Percentiles rank a stretch among this genome's conserved stretches.
These are phyloP conservation scores for Ditylenchus weischeri DNA, from an alignment of 2,888 invertebrate species.

Conservation along the genomic window DNA sequence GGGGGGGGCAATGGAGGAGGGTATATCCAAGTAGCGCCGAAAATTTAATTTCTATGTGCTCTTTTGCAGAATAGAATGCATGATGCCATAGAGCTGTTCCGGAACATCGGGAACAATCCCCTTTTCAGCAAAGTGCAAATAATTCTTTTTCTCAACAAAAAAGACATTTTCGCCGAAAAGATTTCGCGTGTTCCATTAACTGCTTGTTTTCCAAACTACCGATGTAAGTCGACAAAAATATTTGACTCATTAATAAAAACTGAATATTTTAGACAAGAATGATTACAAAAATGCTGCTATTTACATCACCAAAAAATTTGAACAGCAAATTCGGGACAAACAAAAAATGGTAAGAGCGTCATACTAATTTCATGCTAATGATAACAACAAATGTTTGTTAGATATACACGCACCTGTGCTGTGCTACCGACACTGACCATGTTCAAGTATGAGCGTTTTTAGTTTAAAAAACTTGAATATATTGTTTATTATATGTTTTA, in stretches of 20 bases:
- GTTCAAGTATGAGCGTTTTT: conserved; percentile 20
- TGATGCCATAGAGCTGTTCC: conserved; percentile 22
- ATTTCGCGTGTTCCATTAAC: conserved; percentile 15
- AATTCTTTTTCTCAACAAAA: conserved; percentile 26
- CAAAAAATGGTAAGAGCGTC: conserved; percentile 2
- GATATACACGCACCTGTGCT: conserved; percentile 29
- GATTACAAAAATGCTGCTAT: conserved; percentile 5
- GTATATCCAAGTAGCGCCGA: too few species aligned
- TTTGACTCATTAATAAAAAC: background rate
- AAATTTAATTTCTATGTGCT: too few species aligned
- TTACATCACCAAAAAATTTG: conserved; percentile 7
- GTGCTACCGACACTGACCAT: conserved; percentile 25
- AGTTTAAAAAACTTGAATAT: too few species aligned
- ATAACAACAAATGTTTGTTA: background rate
- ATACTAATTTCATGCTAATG: too few species aligned
- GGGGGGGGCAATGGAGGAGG: too few species aligned
- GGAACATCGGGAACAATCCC: conserved; percentile 17
- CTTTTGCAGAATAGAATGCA: conserved; percentile 20
- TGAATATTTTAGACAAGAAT: conserved; percentile 1
- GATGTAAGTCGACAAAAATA: conserved; percentile 9
- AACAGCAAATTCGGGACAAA: conserved; percentile 14
- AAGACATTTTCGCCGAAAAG: conserved; percentile 23
- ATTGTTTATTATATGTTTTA: background rate
- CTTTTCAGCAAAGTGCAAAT: conserved; percentile 14
- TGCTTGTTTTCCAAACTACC: conserved; percentile 14